Evolutionary conservation across 92 coral and sea anemone species (phyloP).

Genomic region (Phenganax marumi): DNA sequence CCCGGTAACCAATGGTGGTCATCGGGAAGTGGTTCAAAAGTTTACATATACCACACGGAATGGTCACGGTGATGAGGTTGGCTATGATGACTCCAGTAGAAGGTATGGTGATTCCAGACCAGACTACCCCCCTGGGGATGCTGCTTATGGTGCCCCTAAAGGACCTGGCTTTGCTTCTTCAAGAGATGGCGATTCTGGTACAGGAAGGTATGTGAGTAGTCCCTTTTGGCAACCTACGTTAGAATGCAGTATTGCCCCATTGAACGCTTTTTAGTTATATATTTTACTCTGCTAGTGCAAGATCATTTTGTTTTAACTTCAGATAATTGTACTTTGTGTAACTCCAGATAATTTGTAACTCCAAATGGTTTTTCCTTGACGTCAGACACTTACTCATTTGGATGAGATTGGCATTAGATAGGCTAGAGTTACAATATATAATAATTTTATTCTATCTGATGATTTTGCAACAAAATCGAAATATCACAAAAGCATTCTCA

Average conservation of each 20-base stretch:
- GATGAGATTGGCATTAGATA: too few relatives aligned
- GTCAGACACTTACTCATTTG: too few relatives aligned
- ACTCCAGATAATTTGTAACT: neutral
- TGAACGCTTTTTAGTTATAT: too few relatives aligned
- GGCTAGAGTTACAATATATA: too few relatives aligned
- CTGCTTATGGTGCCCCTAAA: neutral
- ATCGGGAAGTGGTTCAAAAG: slow-evolving; percentile 28
- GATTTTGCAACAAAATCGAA: too few relatives aligned
- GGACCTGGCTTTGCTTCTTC: neutral
- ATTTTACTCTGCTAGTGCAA: too few relatives aligned
- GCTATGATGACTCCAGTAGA: slow-evolving; percentile 4
- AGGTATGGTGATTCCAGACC: slow-evolving; percentile 12
- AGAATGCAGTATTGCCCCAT: too few relatives aligned
- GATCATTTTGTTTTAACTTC: too few relatives aligned
- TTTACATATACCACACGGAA: slow-evolving; percentile 25
- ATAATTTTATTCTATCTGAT: too few relatives aligned
- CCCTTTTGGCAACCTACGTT: neutral
- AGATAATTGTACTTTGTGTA: neutral
- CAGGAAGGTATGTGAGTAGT: slow-evolving; percentile 23
- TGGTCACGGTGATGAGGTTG: slow-evolving; percentile 8
- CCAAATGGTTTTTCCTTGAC: too few relatives aligned
- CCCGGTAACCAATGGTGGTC: slow-evolving; percentile 26
- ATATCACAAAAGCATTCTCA: too few relatives aligned
- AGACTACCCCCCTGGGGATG: slow-evolving; percentile 15
- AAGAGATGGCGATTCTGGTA: neutral